Evolutionary conservation across 2,797 vertebrate genomes (phyloP), one percentile per base, ranked within the genome.

Genomic region (Sebastes matsubarae): DNA sequence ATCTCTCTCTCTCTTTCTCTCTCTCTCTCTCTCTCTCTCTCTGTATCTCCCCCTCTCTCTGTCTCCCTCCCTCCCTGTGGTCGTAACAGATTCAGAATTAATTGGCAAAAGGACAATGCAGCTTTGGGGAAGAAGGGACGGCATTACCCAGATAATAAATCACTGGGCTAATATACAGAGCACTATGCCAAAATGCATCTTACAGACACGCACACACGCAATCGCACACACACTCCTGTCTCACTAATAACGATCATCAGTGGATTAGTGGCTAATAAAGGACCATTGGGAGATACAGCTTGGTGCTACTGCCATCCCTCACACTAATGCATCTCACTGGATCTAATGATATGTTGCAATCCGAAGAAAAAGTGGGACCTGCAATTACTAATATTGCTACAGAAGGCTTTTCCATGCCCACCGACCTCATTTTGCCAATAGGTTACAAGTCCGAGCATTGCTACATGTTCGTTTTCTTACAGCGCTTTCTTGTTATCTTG

Each of bases 261-360:
- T 92, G 89, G 92, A 93, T 94, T 93, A 93, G 87, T 69, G 72
- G 72, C 79, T 94, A 93, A 94, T 94, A 90, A 89, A 94, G 89
- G 85, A 87, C 92, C 81, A 82, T 36, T 60, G 87, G 80, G 91
- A 90, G 80, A 82, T 87, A 27, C 69, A 86, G 83, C 77, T 79
- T 75, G 77, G 55, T 88, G 79, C 80, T 69, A 73, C 54, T 61
- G 78, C 83, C 73, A 85, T 90, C 68, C 80, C 81, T 91, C 87
- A 87, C 81, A 71, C 88, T 84, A 90, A 91, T 90, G 83, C 81
- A 74, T 83, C 82, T 87, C 79, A 65, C 74, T 80, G 86, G 68
- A 81, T 93, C 76, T 91, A 92, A 91, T 91, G 90, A 86, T 88
- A 92, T 84, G 89, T 81, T 80, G 77, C 88, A 88, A 86, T 90